A percentile compares a stretch with the other conserved stretches of the same genome.
Conservation (phyloP, 2,113 vertebrate genomes). For the Hemichromis elongatus region DNA sequence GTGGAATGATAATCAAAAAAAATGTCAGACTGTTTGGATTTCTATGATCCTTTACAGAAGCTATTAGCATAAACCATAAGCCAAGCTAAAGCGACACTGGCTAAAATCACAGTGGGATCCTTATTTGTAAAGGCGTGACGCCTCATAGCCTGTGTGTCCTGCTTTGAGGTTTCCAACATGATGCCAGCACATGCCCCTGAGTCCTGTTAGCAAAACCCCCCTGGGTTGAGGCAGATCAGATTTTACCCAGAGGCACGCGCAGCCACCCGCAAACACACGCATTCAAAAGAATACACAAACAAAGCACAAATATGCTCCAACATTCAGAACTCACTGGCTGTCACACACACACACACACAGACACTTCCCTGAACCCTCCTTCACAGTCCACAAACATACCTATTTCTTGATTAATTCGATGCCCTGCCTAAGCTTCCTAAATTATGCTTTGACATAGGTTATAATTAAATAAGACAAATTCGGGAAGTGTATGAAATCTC, state of each 20-base stretch:
- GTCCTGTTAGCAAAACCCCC: conserved; percentile 61
- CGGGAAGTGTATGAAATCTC: conserved; percentile 89
- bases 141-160: conserved; percentile 49
- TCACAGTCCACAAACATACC: conserved; percentile 62
- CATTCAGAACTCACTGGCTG: not conserved
- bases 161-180: conserved; percentile 50
- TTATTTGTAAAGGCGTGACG: conserved; percentile 61
- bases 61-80: conserved; percentile 63
- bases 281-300: conserved; percentile 21
- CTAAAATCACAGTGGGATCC: conserved; percentile 57
- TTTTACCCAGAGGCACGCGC: conserved; percentile 6
- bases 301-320: conserved; percentile 32
- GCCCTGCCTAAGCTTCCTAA: conserved; percentile 87
- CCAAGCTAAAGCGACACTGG: conserved; percentile 49
- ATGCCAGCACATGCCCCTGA: conserved; percentile 53
- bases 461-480: conserved; percentile 99
- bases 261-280: conserved; percentile 2
- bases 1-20: conserved; percentile 52
- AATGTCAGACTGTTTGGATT: conserved; percentile 58
- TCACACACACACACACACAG: not conserved
- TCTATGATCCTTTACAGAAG: conserved; percentile 60
- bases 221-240: conserved; percentile 34
- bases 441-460: conserved; percentile 96
- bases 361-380: not conserved
- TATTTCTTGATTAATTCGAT: conserved; percentile 93